Evolutionary conservation across 35 echinoderm and acorn worm species (phyloP).

Genomic region (Antedon bifida): DNA sequence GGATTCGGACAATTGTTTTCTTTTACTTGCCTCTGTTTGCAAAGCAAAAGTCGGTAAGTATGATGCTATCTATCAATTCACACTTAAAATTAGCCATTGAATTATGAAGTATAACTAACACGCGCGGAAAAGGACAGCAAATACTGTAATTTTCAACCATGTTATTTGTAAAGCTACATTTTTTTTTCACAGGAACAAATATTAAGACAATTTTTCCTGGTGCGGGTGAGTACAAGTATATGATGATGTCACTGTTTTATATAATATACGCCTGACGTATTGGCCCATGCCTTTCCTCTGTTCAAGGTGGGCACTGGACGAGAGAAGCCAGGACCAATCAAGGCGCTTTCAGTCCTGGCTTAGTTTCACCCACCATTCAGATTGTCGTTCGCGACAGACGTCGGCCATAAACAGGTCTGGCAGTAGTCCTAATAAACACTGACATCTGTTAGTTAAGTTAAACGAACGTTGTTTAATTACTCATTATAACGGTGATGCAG

Average conservation of each 20-base stretch:
- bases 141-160: neutral
- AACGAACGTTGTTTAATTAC: neutral
- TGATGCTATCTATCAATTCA: neutral
- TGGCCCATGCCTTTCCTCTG: too few species aligned
- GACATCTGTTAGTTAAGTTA: neutral
- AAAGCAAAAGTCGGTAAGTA: slow-evolving; percentile 51
- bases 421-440: slow-evolving; percentile 27
- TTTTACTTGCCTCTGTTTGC: slow-evolving; percentile 41
- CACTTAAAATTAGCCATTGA: neutral
- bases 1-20: slow-evolving; percentile 46
- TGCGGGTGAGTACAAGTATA: too few species aligned
- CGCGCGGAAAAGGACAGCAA: neutral
- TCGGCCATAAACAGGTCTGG: too few species aligned
- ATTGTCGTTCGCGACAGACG: slow-evolving; percentile 27
- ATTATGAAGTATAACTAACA: neutral
- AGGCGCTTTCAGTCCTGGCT: too few species aligned
- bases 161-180: neutral
- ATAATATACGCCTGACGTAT: too few species aligned
- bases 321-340: too few species aligned
- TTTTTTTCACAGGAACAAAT: too few species aligned
- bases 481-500: neutral
- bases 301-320: too few species aligned
- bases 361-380: too few species aligned
- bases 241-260: too few species aligned
- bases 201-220: too few species aligned